phyloP scores from a whole-genome alignment of 2,888 invertebrate species.

The Rotaria sp. region DNA sequence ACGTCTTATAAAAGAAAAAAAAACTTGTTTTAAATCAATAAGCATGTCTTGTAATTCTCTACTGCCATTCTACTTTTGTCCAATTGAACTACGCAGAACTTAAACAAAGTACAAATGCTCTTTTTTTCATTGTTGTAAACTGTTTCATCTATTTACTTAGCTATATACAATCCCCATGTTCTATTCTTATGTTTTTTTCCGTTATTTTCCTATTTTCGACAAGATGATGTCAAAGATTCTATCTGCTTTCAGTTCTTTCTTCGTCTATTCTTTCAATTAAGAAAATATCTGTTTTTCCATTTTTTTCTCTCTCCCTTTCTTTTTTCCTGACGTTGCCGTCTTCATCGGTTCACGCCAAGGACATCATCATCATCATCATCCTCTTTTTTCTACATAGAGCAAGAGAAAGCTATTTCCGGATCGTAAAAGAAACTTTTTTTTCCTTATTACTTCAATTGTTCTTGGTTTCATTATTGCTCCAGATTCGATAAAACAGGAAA shows the following conservation, averaged over 20 bases:
- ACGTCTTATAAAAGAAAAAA: neutral
- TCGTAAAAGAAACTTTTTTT: slow-evolving; percentile 7
- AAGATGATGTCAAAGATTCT: neutral
- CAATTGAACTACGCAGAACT: neutral
- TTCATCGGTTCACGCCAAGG: neutral
- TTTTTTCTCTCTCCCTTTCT: neutral
- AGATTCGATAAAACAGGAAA: neutral
- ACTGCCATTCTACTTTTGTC: neutral
- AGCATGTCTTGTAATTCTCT: neutral
- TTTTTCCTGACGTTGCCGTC: neutral
- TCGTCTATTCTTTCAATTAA: neutral
- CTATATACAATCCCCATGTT: neutral
- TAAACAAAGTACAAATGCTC: neutral
- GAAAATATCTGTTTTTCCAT: neutral
- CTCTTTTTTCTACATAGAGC: neutral
- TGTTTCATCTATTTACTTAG: neutral
- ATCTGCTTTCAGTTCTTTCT: neutral
- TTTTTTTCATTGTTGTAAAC: neutral
- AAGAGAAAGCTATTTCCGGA: slow-evolving; percentile 10
- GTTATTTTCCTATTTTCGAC: slow-evolving; percentile 9
- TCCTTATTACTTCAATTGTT: neutral
- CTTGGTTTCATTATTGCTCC: neutral
- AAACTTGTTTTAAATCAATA: neutral
- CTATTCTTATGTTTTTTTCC: neutral
- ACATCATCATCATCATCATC: neutral